Conservation (phyloP, 2,113 vertebrate genomes). For the Boleophthalmus pectinirostris region DNA sequence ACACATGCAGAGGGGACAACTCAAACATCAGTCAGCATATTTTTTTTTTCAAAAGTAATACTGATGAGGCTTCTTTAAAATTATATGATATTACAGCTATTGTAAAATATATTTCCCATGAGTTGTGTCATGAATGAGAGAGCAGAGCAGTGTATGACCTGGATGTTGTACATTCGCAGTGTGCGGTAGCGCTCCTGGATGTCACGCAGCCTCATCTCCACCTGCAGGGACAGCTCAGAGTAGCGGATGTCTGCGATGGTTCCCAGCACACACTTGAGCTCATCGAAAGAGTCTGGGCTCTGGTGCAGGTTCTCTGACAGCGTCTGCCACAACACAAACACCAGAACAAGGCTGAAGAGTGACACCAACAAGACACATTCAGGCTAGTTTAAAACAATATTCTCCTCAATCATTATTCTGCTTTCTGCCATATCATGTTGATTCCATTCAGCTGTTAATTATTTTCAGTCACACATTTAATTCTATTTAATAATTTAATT, state of each 20-base stretch:
- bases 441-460: neutral
- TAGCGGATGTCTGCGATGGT: constrained; percentile 82
- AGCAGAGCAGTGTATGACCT: constrained; percentile 61
- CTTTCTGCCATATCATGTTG: neutral
- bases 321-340: constrained; percentile 64
- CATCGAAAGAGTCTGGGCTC: constrained; percentile 80
- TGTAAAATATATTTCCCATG: too few relatives aligned
- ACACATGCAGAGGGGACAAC: neutral
- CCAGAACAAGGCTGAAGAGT: neutral
- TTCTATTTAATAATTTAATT: too few relatives aligned
- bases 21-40: neutral
- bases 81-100: too few relatives aligned
- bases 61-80: neutral
- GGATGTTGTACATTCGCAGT: constrained; percentile 81
- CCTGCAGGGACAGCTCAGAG: constrained; percentile 76
- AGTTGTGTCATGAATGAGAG: too few relatives aligned
- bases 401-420: neutral
- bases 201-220: constrained; percentile 84
- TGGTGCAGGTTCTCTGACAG: constrained; percentile 76
- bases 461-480: too few relatives aligned
- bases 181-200: constrained; percentile 90
- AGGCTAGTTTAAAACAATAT: neutral
- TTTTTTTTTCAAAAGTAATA: neutral
- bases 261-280: constrained; percentile 85
- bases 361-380: neutral